Evolutionary conservation across 2,113 vertebrate species (phyloP).

Genomic region (Archilochus colubris): DNA sequence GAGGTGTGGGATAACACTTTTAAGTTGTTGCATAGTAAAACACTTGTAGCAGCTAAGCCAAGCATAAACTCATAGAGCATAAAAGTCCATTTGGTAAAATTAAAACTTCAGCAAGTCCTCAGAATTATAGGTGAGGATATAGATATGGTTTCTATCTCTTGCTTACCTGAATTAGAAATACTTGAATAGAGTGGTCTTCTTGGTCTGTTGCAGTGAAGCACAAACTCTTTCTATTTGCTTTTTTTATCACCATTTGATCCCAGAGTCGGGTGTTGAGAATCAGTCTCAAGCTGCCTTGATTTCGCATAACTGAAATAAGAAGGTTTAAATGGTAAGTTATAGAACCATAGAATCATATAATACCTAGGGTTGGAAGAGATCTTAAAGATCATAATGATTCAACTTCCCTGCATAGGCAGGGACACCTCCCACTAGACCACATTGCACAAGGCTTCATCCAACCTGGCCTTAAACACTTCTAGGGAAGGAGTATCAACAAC

Average conservation of each 20-base stretch:
- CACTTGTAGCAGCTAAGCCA: not conserved
- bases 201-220: constrained; percentile 83
- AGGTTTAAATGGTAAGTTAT: not conserved
- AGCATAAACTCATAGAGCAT: not conserved
- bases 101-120: not conserved
- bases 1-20: not conserved
- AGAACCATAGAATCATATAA: too few species aligned
- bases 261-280: constrained; percentile 86
- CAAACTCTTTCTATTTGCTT: constrained; percentile 76
- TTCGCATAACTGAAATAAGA: constrained; percentile 82
- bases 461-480: too few species aligned
- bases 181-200: constrained; percentile 74
- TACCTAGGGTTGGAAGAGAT: too few species aligned
- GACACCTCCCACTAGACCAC: too few species aligned
- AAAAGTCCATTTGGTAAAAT: not conserved
- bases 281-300: constrained; percentile 84
- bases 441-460: too few species aligned
- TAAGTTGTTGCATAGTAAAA: not conserved
- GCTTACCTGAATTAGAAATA: constrained; percentile 85
- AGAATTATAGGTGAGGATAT: not conserved
- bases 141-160: not conserved
- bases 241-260: constrained; percentile 81
- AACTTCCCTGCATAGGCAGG: too few species aligned
- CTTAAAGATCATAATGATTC: too few species aligned
- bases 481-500: too few species aligned